A percentile compares a stretch with the other conserved stretches of the same genome.
Conservation (phyloP, 2,888 invertebrate genomes). For the Ptilodon capucinus region DNA sequence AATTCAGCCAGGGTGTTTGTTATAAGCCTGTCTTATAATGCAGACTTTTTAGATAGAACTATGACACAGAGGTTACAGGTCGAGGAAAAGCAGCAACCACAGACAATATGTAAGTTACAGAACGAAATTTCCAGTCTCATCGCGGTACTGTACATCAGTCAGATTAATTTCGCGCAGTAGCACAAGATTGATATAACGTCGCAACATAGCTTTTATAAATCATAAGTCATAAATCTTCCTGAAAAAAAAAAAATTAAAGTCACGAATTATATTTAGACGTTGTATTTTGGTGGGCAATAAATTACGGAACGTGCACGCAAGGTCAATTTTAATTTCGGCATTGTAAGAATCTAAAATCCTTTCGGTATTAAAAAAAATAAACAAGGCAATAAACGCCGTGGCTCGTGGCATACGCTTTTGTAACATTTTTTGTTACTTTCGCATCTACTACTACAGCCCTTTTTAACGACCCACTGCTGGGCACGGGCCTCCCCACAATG, state of each 20-base stretch:
- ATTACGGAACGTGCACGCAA: constrained; percentile 7
- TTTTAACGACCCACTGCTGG: too few relatives aligned
- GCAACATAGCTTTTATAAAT: neutral
- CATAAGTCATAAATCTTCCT: neutral
- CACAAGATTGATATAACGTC: neutral
- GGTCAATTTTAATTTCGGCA: constrained; percentile 10
- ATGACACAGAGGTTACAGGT: too few relatives aligned
- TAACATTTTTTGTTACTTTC: too few relatives aligned
- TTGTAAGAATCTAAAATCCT: constrained; percentile 5
- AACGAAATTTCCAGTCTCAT: too few relatives aligned
- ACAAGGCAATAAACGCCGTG: constrained; percentile 7
- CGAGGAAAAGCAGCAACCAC: too few relatives aligned
- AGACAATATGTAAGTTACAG: too few relatives aligned
- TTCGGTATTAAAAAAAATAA: constrained; percentile 3
- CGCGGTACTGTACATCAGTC: too few relatives aligned
- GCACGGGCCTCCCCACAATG: too few relatives aligned
- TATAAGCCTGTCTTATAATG: too few relatives aligned
- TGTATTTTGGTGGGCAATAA: neutral
- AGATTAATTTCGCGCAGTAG: neutral
- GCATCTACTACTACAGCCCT: too few relatives aligned
- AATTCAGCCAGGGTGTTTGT: too few relatives aligned
- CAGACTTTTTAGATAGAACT: too few relatives aligned
- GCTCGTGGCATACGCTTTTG: neutral
- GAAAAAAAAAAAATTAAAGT: neutral
- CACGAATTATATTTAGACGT: neutral